Evolutionary conservation across 1,140 invertebrate species (phyloP).

Genomic region (Octopus sinensis): DNA sequence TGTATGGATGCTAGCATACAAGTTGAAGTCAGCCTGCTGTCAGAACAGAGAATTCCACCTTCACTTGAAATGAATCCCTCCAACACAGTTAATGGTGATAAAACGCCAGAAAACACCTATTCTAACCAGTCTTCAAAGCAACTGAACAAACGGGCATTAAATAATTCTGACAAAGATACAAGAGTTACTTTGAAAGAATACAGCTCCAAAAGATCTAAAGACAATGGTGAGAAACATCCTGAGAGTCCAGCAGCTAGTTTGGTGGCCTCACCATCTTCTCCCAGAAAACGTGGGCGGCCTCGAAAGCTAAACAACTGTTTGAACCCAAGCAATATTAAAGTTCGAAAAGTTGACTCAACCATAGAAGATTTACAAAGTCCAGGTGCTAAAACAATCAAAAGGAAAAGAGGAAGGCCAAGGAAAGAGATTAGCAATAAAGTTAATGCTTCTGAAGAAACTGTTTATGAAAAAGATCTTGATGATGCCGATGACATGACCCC

Average conservation of each 20-base stretch:
- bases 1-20: not conserved
- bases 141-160: not conserved
- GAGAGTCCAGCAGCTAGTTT: not conserved
- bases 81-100: not conserved
- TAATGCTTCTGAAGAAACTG: not conserved
- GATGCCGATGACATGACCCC: not conserved
- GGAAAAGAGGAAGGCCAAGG: not conserved
- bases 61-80: not conserved
- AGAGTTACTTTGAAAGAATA: not conserved
- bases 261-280: not conserved
- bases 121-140: not conserved
- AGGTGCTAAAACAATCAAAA: not conserved
- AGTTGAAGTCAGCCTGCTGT: not conserved
- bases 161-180: not conserved
- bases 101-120: not conserved
- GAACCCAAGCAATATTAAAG: not conserved
- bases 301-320: not conserved
- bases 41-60: too few species aligned
- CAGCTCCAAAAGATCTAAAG: not conserved
- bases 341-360: not conserved
- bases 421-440: not conserved
- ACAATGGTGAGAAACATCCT: too few species aligned
- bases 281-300: not conserved
- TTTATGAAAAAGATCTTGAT: not conserved
- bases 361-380: not conserved